phyloP scores from a whole-genome alignment of 2,113 vertebrate genomes.

The Nesoenas mayeri region DNA sequence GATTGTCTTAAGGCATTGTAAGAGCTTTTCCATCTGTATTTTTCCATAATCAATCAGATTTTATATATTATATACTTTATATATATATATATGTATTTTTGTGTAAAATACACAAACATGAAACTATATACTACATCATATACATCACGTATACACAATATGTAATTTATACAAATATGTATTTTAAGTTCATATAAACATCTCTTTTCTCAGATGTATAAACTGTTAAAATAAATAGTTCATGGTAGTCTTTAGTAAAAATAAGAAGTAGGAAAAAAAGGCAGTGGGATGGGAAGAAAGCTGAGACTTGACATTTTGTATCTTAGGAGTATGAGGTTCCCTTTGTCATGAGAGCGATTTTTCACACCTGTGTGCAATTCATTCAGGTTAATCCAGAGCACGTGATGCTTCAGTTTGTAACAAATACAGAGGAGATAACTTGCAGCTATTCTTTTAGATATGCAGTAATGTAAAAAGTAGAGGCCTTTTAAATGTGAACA shows the following conservation, averaged over 20 bases:
- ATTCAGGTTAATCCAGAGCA: not conserved
- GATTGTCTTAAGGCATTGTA: not conserved
- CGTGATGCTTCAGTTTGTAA: not conserved
- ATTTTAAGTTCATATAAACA: not conserved
- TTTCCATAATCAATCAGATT: not conserved
- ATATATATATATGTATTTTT: not conserved
- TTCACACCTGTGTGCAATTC: not conserved
- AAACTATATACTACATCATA: not conserved
- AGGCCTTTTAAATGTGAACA: not conserved
- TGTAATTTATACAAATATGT: not conserved
- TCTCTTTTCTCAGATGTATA: not conserved
- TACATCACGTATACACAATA: not conserved
- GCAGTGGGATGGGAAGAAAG: fast-evolving
- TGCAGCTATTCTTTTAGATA: slow-evolving; percentile 7
- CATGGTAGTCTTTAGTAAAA: fast-evolving
- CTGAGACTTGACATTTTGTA: not conserved
- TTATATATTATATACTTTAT: not conserved
- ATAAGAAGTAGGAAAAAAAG: not conserved
- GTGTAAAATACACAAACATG: not conserved
- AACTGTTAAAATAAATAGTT: not conserved
- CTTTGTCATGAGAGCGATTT: slow-evolving; percentile 5
- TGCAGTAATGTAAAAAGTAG: not conserved
- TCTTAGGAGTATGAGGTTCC: not conserved
- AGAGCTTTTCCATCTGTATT: fast-evolving
- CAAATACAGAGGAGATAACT: not conserved